phyloP scores from a whole-genome alignment of 2,797 vertebrate species.

The Triplophysa yarkandensis region DNA sequence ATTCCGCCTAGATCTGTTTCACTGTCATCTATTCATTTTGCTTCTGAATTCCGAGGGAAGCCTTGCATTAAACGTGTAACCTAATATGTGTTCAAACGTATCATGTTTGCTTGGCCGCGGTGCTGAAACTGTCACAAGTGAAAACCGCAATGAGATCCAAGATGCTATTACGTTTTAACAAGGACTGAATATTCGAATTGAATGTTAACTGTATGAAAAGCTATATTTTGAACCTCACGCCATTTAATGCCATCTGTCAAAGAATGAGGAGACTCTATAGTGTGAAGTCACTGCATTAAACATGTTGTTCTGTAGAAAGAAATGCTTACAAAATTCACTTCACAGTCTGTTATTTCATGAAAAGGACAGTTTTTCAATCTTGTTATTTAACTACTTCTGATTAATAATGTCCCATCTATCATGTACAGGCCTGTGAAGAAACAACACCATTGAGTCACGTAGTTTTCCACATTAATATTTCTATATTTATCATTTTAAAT shows the following conservation, averaged over 20 bases:
- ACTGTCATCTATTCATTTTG: background rate
- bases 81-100: background rate
- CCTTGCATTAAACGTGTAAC: background rate
- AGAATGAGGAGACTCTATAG: background rate
- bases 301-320: no score
- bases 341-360: no score
- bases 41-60: background rate
- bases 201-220: no score
- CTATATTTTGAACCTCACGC: no score
- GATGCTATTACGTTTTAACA: background rate
- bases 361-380: no score
- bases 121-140: background rate
- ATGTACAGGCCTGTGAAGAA: no score
- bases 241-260: background rate
- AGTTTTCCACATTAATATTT: no score
- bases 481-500: no score
- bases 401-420: no score
- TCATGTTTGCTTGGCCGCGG: background rate
- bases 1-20: background rate
- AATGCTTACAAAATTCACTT: no score
- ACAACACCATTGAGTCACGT: no score
- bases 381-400: no score
- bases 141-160: background rate
- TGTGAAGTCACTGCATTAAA: background rate
- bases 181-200: background rate